Conservation (phyloP, 2,888 invertebrate genomes). For the Mongoloraphidia duomilia region DNA sequence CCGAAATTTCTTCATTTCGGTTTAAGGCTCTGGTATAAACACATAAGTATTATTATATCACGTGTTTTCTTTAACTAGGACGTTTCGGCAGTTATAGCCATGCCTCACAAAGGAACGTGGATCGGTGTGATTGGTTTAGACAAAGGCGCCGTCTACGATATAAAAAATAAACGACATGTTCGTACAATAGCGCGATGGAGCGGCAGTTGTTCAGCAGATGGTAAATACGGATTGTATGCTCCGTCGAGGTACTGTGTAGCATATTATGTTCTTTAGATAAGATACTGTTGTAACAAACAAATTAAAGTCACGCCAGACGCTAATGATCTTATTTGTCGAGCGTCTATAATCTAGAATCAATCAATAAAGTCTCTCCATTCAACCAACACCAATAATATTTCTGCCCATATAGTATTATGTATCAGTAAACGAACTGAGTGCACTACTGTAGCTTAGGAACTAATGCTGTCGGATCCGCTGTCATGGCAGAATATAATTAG, state of each 20-base stretch:
- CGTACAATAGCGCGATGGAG: constrained; percentile 85
- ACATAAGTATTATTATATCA: no score
- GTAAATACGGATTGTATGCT: constrained; percentile 83
- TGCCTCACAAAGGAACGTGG: constrained; percentile 73
- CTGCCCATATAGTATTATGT: no score
- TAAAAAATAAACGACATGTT: constrained; percentile 76
- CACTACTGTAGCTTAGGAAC: no score
- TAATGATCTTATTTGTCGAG: no score
- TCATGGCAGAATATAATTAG: no score
- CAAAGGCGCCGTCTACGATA: constrained; percentile 80
- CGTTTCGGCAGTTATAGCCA: constrained; percentile 56
- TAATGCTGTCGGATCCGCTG: no score
- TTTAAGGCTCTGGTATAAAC: no score
- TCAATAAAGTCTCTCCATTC: no score
- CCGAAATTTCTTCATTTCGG: not conserved
- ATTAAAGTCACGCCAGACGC: no score
- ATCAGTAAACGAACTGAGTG: no score
- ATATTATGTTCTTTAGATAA: constrained; percentile 1
- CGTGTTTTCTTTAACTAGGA: constrained; percentile 35
- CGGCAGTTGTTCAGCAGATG: constrained; percentile 73
- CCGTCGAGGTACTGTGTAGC: constrained; percentile 45
- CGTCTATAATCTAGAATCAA: no score
- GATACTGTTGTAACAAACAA: not conserved
- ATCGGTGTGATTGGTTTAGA: constrained; percentile 81
- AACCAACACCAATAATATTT: no score